phyloP scores from a whole-genome alignment of 2,113 vertebrate genomes.

The Seriola dumerili region DNA sequence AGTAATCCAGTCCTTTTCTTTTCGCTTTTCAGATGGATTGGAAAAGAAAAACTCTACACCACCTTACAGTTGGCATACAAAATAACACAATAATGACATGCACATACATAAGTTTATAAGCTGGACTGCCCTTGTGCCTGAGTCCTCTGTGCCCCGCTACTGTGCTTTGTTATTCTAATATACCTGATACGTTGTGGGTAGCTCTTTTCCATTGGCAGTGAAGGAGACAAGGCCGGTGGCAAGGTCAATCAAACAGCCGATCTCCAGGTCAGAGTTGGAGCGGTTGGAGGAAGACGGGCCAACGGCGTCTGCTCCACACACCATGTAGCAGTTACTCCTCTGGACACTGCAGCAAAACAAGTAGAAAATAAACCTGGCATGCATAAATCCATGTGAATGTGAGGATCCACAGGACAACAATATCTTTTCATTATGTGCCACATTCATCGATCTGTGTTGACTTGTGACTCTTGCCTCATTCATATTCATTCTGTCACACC shows the following conservation, averaged over 20 bases:
- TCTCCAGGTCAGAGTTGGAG: constrained; percentile 91
- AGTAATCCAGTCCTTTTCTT: neutral
- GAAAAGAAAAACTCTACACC: neutral
- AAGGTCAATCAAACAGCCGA: constrained; percentile 94
- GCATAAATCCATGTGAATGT: neutral
- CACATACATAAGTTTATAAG: neutral
- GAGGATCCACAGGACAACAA: constrained; percentile 8
- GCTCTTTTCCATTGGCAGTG: constrained; percentile 93
- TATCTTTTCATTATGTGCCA: constrained; percentile 13
- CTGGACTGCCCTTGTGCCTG: neutral
- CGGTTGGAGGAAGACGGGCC: constrained; percentile 87
- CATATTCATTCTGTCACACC: constrained; percentile 31
- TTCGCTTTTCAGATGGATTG: constrained; percentile 2
- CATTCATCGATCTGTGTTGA: constrained; percentile 23
- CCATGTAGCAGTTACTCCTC: constrained; percentile 98
- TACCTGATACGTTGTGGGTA: constrained; percentile 94
- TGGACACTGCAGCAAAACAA: constrained; percentile 87
- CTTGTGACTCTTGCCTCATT: constrained; percentile 21
- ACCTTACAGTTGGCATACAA: neutral
- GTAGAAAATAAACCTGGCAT: neutral
- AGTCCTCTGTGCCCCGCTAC: neutral
- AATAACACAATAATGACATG: neutral
- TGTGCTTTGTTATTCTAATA: neutral
- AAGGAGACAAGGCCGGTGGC: constrained; percentile 94
- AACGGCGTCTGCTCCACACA: constrained; percentile 91